phyloP scores from a whole-genome alignment of 2,888 invertebrate species.

The Penaeus monodon region DNA sequence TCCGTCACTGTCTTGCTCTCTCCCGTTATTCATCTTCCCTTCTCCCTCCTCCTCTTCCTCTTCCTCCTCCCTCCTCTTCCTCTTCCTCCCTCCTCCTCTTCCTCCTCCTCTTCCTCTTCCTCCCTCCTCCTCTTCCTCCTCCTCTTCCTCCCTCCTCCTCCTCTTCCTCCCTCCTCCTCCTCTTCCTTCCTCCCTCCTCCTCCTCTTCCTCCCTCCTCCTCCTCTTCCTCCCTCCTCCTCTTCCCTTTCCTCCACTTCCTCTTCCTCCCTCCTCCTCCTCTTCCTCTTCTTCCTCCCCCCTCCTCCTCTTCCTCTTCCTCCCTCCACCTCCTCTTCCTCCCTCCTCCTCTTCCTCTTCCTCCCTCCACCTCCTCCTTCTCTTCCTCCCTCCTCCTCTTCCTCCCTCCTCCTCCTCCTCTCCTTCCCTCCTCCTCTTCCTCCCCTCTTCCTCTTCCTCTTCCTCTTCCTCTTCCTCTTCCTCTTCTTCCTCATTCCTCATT shows the following conservation, averaged over 20 bases:
- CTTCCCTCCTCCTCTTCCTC: neutral
- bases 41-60: neutral
- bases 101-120: neutral
- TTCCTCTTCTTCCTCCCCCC: too few relatives aligned
- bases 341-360: neutral
- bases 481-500: neutral
- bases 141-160: too few relatives aligned
- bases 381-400: neutral
- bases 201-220: neutral
- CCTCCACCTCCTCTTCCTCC: neutral
- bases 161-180: too few relatives aligned
- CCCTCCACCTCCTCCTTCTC: neutral
- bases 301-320: neutral
- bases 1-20: too few relatives aligned
- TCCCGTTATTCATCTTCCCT: too few relatives aligned
- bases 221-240: neutral
- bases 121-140: too few relatives aligned
- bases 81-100: neutral
- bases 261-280: too few relatives aligned
- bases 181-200: neutral
- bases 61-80: neutral
- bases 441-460: neutral
- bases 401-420: neutral
- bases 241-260: too few relatives aligned
- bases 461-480: neutral